Conservation (phyloP, 2,888 invertebrate species). For the Luperina testacea region DNA sequence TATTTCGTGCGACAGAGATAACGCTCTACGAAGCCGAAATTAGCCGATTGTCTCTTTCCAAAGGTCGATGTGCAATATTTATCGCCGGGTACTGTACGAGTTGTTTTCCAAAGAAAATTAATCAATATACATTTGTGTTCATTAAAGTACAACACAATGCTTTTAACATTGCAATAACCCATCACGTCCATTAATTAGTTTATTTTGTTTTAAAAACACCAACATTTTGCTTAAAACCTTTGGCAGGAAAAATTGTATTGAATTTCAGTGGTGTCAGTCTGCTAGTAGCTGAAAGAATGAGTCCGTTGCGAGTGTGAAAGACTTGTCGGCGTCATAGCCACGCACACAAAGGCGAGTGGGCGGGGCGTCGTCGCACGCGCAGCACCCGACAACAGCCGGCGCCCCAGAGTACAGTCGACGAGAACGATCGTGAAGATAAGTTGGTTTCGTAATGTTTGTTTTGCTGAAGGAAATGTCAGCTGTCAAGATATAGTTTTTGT, state of each 20-base stretch:
- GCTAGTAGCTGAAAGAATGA: conserved; percentile 48
- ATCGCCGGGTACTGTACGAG: too few relatives aligned
- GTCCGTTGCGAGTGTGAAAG: conserved; percentile 66
- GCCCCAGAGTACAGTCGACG: conserved; percentile 72
- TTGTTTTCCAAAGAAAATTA: background rate
- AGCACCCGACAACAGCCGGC: conserved; percentile 74
- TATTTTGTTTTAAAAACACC: conserved; percentile 1
- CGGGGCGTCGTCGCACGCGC: conserved; percentile 78
- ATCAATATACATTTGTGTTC: too few relatives aligned
- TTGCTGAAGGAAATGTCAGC: background rate
- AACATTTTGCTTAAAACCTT: conserved; percentile 40
- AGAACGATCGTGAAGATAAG: conserved; percentile 46
- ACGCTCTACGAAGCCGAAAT: too few relatives aligned
- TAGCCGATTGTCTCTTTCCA: too few relatives aligned
- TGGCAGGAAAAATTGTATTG: conserved; percentile 62
- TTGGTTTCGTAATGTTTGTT: conserved; percentile 8
- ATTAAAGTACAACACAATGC: background rate
- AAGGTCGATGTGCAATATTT: too few relatives aligned
- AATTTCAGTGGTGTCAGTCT: conserved; percentile 58
- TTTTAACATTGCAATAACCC: background rate
- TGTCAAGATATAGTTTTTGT: background rate
- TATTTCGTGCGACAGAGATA: too few relatives aligned
- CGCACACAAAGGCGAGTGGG: conserved; percentile 74
- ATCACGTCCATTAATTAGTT: background rate
- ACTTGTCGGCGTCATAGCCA: conserved; percentile 74